Evolutionary conservation across 2,797 vertebrate genomes (phyloP).

Genomic region (Orientallactaga sibirica): DNA sequence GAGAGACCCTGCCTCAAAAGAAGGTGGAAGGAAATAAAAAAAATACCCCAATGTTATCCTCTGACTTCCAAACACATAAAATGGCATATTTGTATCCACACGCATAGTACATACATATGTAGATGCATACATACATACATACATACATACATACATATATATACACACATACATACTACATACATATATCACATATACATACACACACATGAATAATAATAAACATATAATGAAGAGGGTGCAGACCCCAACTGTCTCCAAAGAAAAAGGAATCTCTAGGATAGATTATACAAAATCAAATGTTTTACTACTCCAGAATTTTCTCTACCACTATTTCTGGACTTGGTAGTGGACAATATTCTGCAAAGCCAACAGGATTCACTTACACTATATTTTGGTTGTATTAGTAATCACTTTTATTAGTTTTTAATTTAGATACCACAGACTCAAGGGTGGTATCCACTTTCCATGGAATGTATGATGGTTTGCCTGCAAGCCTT

Average conservation of each 20-base stretch:
- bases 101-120: too few species aligned
- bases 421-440: background rate
- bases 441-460: background rate
- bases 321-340: background rate
- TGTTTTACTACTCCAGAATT: background rate
- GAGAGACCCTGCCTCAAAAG: too few species aligned
- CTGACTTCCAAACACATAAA: too few species aligned
- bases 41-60: too few species aligned
- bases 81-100: too few species aligned
- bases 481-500: slow-evolving; percentile 1
- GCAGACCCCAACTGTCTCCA: background rate
- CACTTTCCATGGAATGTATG: background rate
- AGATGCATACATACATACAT: too few species aligned
- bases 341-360: background rate
- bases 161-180: too few species aligned
- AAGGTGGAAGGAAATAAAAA: too few species aligned
- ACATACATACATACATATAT: too few species aligned
- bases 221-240: slow-evolving; percentile 15
- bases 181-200: too few species aligned
- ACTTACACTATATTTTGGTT: slow-evolving; percentile 21
- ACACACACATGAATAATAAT: too few species aligned
- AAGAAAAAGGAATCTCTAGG: background rate
- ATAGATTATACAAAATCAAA: slow-evolving; percentile 30
- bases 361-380: slow-evolving; percentile 8
- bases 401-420: background rate